Base-by-base conservation (phyloP, 23 tunicate genomes). In the Halocynthia aurantium region DNA sequence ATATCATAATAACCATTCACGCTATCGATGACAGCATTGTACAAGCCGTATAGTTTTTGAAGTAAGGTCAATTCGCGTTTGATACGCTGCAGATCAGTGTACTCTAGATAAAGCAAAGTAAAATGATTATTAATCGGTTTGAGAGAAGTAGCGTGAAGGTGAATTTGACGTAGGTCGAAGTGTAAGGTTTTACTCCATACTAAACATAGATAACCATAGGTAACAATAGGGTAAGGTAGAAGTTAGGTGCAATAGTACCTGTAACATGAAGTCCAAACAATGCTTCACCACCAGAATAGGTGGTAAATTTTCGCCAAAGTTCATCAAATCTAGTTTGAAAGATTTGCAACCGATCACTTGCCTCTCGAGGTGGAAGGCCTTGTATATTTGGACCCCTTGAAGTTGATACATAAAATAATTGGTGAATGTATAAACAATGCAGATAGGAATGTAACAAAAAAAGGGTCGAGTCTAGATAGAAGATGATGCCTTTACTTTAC, bases 1-100 rank as follows among this genome's bases (percentile, higher is more conserved):
- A 92, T 92, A 78, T 92, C 98, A 85, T 92, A 92, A 75, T 92
- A 92, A 13, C 98, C 98, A 75, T 92, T 84, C 62, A 92, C 91
- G 73, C 98, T 92, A 55, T 92, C 98, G 69, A 92, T 92, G 61
- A 92, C 98, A 82, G 84, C 82, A 87, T 92, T 92, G 85, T 92
- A 92, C 72, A 92, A 67, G 12, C 98, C 91, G 66, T 92, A 92
- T n/a, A 92, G 79, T 65, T 92, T 92, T 78, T 92, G 98, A 12
- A 92, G 85, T n/a, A 92, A 69, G 31, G 86, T 69, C 15, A 92
- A 75, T 52, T 92, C 98, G 7, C 98, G 83, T 60, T 92, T 92
- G 82, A 92, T 92, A 17, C 98, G 88, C 62, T 92, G 98, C 21
- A 92, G 85, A 65, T 92, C 98, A 11, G 93, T 72, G 82, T 92